Conservation (phyloP, 2,113 vertebrate genomes). For the Butorides virescens region DNA sequence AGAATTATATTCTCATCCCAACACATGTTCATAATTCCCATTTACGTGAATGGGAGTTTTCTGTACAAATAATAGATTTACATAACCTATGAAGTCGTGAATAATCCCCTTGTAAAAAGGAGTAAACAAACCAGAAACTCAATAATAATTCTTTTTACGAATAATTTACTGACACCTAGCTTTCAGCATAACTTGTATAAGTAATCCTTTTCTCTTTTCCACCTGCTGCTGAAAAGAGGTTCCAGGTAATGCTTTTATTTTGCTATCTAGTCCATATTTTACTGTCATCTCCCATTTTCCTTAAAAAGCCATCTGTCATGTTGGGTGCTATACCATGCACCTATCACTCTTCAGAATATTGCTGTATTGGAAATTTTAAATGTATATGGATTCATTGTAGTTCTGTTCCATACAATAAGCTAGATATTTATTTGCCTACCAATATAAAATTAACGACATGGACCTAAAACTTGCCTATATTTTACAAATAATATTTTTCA, state of each 20-base stretch:
- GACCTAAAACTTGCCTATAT: neutral
- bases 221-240: constrained; percentile 90
- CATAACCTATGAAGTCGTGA: neutral
- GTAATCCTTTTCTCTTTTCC: constrained; percentile 74
- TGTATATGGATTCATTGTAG: neutral
- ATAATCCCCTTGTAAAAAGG: neutral
- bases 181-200: constrained; percentile 50
- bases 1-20: neutral
- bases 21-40: neutral
- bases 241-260: constrained; percentile 88
- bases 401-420: neutral
- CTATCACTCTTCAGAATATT: neutral
- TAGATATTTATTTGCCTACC: neutral
- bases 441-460: neutral
- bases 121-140: neutral
- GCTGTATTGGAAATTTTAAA: neutral
- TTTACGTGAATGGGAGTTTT: neutral
- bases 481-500: neutral
- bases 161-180: constrained; percentile 2
- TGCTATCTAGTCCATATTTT: constrained; percentile 38
- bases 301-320: constrained; percentile 47
- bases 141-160: neutral
- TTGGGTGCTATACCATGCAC: neutral
- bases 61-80: neutral
- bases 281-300: constrained; percentile 16